These are phyloP conservation scores for Atherinosoma microstoma DNA, from an alignment of 2,797 vertebrate genomes.

Conservation along the genomic window DNA sequence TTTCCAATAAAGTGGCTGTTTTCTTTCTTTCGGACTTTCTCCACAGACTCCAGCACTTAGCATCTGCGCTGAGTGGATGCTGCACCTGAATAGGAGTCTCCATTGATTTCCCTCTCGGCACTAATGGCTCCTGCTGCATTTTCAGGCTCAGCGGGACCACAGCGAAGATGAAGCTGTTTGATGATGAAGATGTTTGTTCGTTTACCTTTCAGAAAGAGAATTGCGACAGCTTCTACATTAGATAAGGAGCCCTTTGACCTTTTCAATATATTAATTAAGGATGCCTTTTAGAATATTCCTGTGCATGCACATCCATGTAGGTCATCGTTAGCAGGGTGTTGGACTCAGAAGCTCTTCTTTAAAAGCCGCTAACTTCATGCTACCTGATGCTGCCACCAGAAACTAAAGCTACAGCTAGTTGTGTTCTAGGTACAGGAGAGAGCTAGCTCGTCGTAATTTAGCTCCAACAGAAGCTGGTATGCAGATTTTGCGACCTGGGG, in stretches of 20 bases:
- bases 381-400: neutral
- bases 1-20: constrained; percentile 70
- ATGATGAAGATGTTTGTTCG: neutral
- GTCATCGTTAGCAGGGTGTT: neutral
- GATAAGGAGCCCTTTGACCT: constrained; percentile 3
- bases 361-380: neutral
- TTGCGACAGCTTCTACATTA: neutral
- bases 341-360: neutral
- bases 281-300: neutral
- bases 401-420: neutral
- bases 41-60: constrained; percentile 70
- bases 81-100: constrained; percentile 84
- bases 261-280: neutral
- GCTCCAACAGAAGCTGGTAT: neutral
- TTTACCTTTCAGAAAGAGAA: constrained; percentile 3
- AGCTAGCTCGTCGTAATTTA: neutral
- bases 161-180: constrained; percentile 27
- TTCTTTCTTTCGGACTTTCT: constrained; percentile 48
- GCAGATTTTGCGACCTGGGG: neutral
- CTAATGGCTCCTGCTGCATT: constrained; percentile 87
- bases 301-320: constrained; percentile 16
- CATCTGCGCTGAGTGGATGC: constrained; percentile 84
- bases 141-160: constrained; percentile 69
- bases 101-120: constrained; percentile 89
- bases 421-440: neutral